Evolutionary conservation across 1,140 invertebrate species (phyloP).

Genomic region (Diachasmimorpha longicaudata): DNA sequence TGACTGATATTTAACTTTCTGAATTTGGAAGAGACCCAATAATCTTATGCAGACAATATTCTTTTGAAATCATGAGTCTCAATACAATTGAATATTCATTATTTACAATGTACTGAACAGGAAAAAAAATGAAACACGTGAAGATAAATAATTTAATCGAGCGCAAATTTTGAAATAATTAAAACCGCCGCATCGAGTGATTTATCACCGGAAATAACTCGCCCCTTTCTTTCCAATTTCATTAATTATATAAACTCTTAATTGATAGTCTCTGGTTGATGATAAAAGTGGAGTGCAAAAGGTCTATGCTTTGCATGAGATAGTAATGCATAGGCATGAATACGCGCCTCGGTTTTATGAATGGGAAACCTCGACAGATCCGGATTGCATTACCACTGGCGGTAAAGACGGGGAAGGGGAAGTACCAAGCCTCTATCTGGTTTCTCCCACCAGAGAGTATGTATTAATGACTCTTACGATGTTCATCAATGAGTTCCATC

Average conservation of each 20-base stretch:
- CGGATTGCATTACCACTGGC: slow-evolving; percentile 18
- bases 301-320: neutral
- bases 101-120: no score
- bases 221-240: neutral
- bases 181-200: neutral
- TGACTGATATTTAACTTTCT: no score
- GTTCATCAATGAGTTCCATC: neutral
- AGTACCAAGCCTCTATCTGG: slow-evolving; percentile 13
- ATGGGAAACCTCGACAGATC: slow-evolving; percentile 32
- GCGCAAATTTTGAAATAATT: neutral
- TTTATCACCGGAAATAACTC: neutral
- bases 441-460: neutral
- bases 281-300: neutral
- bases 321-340: slow-evolving; percentile 29
- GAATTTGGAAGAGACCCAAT: no score
- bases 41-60: no score
- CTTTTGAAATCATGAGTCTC: no score
- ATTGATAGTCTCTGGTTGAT: neutral
- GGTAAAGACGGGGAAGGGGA: neutral
- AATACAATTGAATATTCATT: no score
- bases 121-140: neutral
- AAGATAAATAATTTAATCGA: neutral
- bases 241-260: neutral
- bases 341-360: slow-evolving; percentile 31
- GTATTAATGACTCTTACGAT: neutral